Conservation (phyloP, 2,888 invertebrate species). For the Portevinia maculata region DNA sequence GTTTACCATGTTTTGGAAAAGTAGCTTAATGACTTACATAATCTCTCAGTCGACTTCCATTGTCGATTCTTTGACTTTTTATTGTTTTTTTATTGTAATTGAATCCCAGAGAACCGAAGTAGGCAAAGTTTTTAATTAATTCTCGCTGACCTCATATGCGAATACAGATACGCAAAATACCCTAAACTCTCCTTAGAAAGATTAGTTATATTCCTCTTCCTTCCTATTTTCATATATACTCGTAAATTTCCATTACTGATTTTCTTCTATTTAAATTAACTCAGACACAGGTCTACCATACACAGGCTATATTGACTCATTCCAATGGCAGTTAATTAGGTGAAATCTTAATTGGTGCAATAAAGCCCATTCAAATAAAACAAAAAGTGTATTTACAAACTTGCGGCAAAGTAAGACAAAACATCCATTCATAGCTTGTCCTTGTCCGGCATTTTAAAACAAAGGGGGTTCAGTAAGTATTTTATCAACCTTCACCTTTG, state of each 20-base stretch:
- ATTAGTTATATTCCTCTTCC: neutral
- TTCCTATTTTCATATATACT: neutral
- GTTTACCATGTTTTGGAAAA: too few relatives aligned
- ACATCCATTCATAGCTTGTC: conserved; percentile 22
- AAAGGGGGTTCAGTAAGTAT: neutral
- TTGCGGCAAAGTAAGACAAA: neutral
- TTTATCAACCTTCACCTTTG: conserved; percentile 15
- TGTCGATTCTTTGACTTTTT: too few relatives aligned
- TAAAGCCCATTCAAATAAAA: conserved; percentile 7
- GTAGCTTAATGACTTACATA: too few relatives aligned
- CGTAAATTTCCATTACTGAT: neutral
- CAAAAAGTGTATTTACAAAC: neutral
- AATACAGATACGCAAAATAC: too few relatives aligned
- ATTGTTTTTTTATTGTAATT: too few relatives aligned
- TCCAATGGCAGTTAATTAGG: conserved; percentile 38
- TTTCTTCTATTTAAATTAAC: neutral
- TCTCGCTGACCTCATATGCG: too few relatives aligned
- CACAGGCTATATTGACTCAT: conserved; percentile 34
- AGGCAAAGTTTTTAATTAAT: too few relatives aligned
- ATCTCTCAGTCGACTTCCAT: too few relatives aligned
- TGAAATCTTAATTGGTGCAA: conserved; percentile 1
- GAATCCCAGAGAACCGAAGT: too few relatives aligned
- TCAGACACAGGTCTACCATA: conserved; percentile 5
- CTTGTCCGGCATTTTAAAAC: conserved; percentile 2
- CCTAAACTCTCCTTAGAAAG: too few relatives aligned